Base-by-base conservation (phyloP, 1,140 invertebrate genomes). In the Prorops nasuta region DNA sequence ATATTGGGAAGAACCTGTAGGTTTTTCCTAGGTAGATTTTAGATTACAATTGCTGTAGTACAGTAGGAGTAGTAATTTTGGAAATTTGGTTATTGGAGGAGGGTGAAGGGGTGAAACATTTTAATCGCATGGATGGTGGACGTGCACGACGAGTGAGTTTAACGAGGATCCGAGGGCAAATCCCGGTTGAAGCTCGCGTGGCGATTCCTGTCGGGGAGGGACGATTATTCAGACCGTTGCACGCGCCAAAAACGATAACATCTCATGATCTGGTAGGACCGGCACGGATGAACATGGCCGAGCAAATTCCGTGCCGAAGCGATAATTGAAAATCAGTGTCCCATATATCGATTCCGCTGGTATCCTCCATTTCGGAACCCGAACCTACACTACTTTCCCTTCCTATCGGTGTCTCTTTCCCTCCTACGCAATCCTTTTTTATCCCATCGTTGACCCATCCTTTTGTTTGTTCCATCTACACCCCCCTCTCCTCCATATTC, bases 321-420 rank as follows among this genome's bases (percentile, higher is more conserved):
- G 70, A 74, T 72, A 74, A 74, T 74, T 72, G 70, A 72, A 72
- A 72, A 74, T 74, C 70, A 72, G 69, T 72, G 72, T 74, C 65
- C 66, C 67, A 64, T 67, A 66, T 72, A 72, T 72, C 69, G 63
- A 66, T 69, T 71, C n/a, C 60, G 56, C 55, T 51, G 66, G 56
- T 58, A 4, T 4, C 24, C 4, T 10, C 24, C 4, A 28, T 28
- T 28, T 10, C 24, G 24, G 10, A 28, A 4, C 24, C 24, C 24
- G 24, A 28, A 6, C 24, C 36, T 44, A 44, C 44, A 48, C 43
- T 16, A 37, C 38, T 47, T 43, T 31, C 32, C 18, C 47, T 49
- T 21, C 36, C 45, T n/a, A n/a, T n/a, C n/a, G n/a, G n/a, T n/a
- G n/a, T n/a, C n/a, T n/a, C 24, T 44, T 40, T 9, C 51, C 48